A percentile compares a stretch with the other conserved stretches of the same genome.
phyloP scores from a whole-genome alignment of 2,797 vertebrate species.

The Enteromius treurensis region DNA sequence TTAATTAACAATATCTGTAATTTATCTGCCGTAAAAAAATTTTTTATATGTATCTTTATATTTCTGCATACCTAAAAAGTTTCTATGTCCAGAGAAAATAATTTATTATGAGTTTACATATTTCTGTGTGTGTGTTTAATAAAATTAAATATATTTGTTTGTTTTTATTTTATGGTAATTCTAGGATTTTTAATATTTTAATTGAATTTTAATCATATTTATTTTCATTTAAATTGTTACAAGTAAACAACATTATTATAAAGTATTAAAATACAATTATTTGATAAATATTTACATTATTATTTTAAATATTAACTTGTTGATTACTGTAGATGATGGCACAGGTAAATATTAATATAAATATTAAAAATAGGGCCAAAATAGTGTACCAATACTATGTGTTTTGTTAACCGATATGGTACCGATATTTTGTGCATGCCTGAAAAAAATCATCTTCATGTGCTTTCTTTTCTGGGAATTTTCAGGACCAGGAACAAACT shows the following conservation, averaged over 20 bases:
- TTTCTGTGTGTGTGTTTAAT: background rate
- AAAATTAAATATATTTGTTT: background rate
- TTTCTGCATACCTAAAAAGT: background rate
- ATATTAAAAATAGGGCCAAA: background rate
- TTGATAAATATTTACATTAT: background rate
- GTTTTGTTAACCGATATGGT: background rate
- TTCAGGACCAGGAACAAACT: constrained; percentile 18
- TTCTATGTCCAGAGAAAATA: background rate
- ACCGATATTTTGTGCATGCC: background rate
- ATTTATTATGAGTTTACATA: background rate
- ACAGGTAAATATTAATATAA: background rate
- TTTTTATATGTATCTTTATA: background rate
- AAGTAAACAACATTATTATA: background rate
- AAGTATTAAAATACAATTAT: background rate
- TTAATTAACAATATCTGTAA: background rate
- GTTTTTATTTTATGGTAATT: too few species aligned
- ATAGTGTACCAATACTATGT: background rate
- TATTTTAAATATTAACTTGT: background rate
- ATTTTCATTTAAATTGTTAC: too few species aligned
- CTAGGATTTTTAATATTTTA: background rate
- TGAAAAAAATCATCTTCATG: constrained; percentile 6
- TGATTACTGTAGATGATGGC: background rate
- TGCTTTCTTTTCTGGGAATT: constrained; percentile 32
- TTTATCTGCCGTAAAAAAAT: background rate
- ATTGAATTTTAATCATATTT: too few species aligned